Percentiles rank a stretch among this genome's conserved stretches.
Evolutionary conservation across 2,113 vertebrate genomes (phyloP).

Genomic region (Marmota monax): DNA sequence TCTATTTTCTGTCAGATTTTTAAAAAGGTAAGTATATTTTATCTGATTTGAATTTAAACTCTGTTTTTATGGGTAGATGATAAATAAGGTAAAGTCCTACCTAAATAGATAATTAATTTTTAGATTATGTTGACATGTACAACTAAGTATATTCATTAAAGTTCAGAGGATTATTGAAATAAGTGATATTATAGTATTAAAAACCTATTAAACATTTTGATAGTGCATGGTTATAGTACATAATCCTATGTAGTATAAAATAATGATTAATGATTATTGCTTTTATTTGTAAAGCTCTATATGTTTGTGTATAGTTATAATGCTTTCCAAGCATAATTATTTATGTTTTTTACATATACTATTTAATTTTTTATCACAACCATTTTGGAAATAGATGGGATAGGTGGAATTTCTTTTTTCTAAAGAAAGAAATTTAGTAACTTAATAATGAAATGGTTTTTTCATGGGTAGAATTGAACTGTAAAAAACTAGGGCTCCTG

Average conservation of each 20-base stretch:
- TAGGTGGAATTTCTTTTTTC: slow-evolving; percentile 55
- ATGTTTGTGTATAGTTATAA: neutral
- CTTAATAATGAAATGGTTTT: neutral
- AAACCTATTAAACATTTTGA: slow-evolving; percentile 32
- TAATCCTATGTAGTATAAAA: slow-evolving; percentile 52
- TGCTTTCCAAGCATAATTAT: slow-evolving; percentile 50
- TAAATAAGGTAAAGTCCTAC: slow-evolving; percentile 33
- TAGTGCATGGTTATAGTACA: slow-evolving; percentile 38
- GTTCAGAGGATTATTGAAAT: slow-evolving; percentile 54
- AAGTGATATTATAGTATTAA: slow-evolving; percentile 43
- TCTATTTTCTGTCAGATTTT: neutral
- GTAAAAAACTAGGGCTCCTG: neutral
- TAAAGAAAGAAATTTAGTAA: slow-evolving; percentile 2
- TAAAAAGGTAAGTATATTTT: slow-evolving; percentile 48
- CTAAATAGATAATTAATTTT: slow-evolving; percentile 7
- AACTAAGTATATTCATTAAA: slow-evolving; percentile 53
- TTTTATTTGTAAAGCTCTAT: slow-evolving; percentile 53
- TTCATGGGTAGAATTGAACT: neutral
- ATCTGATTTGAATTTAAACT: slow-evolving; percentile 62
- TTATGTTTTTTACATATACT: slow-evolving; percentile 61
- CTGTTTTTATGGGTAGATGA: slow-evolving; percentile 49
- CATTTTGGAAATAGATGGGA: slow-evolving; percentile 42
- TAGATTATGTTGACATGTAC: slow-evolving; percentile 52
- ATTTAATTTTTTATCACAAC: slow-evolving; percentile 56
- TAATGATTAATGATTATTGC: slow-evolving; percentile 50